A percentile compares a stretch with the other conserved stretches of the same genome.
These are phyloP conservation scores for Micropterix aruncella DNA, from an alignment of 2,888 invertebrate genomes.

Conservation along the genomic window DNA sequence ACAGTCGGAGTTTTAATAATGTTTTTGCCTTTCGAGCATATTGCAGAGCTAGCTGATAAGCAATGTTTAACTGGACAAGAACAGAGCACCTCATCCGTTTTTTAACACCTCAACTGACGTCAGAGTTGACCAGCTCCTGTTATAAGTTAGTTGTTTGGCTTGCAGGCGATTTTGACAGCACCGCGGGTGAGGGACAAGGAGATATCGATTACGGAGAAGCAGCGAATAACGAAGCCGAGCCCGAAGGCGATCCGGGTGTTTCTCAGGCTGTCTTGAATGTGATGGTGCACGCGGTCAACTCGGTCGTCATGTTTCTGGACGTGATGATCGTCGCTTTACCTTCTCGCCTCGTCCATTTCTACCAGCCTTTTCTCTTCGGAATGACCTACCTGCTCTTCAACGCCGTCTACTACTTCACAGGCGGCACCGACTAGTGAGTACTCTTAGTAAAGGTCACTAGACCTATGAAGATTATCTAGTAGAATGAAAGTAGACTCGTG, in stretches of 20 bases:
- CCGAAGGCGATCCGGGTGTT: background rate
- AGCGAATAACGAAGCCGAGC: background rate
- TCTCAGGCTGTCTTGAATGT: slow-evolving; percentile 16
- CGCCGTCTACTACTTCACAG: slow-evolving; percentile 53
- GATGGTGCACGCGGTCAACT: slow-evolving; percentile 46
- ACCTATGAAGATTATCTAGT: no score
- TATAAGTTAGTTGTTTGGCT: no score
- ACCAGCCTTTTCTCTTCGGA: slow-evolving; percentile 47
- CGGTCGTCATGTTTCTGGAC: slow-evolving; percentile 57
- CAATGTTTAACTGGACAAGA: no score
- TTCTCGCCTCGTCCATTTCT: slow-evolving; percentile 38
- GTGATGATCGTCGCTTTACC: slow-evolving; percentile 59
- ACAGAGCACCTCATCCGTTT: no score
- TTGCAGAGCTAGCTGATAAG: no score
- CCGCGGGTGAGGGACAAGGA: background rate
- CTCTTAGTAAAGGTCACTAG: no score
- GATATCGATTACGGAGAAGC: background rate
- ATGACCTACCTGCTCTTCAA: slow-evolving; percentile 53
- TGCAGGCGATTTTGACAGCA: background rate
- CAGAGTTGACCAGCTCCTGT: no score
- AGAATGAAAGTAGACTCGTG: no score
- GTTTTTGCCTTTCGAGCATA: no score
- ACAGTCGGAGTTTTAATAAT: no score
- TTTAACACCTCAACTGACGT: no score
- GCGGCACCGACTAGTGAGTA: slow-evolving; percentile 53